phyloP scores from a whole-genome alignment of 1,140 invertebrate genomes.

The Lasioglossum baleicum region DNA sequence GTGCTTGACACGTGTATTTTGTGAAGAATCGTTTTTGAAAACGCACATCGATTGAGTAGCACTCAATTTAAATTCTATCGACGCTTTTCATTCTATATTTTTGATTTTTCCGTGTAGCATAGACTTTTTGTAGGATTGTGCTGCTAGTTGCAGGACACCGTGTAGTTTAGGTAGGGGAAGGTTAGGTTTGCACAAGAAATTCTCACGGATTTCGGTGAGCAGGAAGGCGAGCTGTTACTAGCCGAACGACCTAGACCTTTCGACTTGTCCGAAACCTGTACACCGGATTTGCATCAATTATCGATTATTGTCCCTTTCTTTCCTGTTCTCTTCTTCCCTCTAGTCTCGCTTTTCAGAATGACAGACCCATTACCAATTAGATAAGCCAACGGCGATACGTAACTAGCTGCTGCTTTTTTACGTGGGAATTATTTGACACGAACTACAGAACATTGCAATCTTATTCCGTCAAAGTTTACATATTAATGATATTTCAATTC shows the following conservation, averaged over 20 bases:
- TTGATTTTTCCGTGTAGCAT: too few relatives aligned
- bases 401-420: not conserved
- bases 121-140: not conserved
- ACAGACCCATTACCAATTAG: not conserved
- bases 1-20: too few relatives aligned
- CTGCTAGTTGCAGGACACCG: not conserved
- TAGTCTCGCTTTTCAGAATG: not conserved
- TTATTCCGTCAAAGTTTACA: not conserved
- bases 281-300: slow-evolving; percentile 65
- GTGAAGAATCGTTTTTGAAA: too few relatives aligned
- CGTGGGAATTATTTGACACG: not conserved
- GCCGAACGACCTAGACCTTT: slow-evolving; percentile 74
- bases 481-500: too few relatives aligned
- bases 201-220: slow-evolving; percentile 61
- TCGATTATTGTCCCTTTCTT: slow-evolving; percentile 45
- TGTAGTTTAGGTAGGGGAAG: not conserved
- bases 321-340: slow-evolving; percentile 34
- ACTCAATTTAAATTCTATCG: too few relatives aligned
- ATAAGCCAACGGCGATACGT: not conserved
- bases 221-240: slow-evolving; percentile 47
- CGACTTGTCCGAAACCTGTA: slow-evolving; percentile 51
- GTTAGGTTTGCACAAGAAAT: slow-evolving; percentile 58
- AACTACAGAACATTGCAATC: not conserved
- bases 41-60: too few relatives aligned
- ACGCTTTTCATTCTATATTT: too few relatives aligned